These are phyloP conservation scores for Diarsia dahlii DNA, from an alignment of 2,888 invertebrate species.

Conservation along the genomic window DNA sequence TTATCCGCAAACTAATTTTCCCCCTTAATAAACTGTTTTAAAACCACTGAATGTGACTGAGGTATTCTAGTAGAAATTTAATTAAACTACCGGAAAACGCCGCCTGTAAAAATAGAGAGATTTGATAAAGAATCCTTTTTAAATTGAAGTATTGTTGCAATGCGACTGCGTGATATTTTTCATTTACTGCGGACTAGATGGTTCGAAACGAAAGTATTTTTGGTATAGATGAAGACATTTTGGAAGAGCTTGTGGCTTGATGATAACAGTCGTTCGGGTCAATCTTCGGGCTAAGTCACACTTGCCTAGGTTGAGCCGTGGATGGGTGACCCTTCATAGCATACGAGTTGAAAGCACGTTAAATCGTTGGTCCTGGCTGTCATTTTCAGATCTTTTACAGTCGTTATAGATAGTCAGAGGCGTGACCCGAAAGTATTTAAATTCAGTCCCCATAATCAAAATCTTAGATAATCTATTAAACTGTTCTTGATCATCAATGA, in stretches of 20 bases:
- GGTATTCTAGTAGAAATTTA: conserved; percentile 52
- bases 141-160: conserved; percentile 43
- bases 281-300: too few species aligned
- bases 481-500: background rate
- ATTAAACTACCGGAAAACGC: conserved; percentile 45
- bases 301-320: too few species aligned
- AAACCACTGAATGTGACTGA: conserved; percentile 30
- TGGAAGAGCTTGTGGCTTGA: too few species aligned
- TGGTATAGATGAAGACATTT: too few species aligned
- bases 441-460: background rate
- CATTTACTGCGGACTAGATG: conserved; percentile 27
- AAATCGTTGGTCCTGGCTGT: too few species aligned
- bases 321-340: too few species aligned
- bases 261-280: too few species aligned
- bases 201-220: background rate
- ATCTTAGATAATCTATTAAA: background rate
- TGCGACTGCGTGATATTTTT: conserved; percentile 20
- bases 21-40: conserved; percentile 45
- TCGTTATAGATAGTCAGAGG: too few species aligned
- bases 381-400: too few species aligned
- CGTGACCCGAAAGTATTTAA: too few species aligned
- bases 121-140: conserved; percentile 32
- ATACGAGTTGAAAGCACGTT: too few species aligned
- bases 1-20: conserved; percentile 26
- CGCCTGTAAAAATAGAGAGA: conserved; percentile 47